Percentiles rank a stretch among this genome's conserved stretches.
These are phyloP conservation scores for Grantiella picta DNA, from an alignment of 2,113 vertebrate species.

Conservation along the genomic window DNA sequence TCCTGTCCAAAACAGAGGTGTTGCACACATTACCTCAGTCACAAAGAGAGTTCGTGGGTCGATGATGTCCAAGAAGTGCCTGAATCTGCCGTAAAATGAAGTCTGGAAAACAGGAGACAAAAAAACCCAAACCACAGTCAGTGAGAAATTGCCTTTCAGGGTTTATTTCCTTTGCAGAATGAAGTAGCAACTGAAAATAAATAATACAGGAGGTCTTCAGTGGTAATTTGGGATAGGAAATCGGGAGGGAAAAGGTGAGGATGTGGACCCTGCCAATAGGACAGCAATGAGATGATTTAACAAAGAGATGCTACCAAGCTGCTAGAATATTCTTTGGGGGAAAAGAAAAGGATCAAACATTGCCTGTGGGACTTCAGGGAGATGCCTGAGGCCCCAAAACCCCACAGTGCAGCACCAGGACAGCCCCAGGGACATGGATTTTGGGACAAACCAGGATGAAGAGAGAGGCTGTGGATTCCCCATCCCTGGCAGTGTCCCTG, in stretches of 20 bases:
- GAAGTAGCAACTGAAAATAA: neutral
- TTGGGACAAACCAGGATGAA: rapidly evolving
- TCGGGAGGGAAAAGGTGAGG: neutral
- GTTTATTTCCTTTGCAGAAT: neutral
- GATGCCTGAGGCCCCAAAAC: neutral
- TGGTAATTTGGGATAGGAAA: neutral
- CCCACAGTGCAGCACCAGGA: neutral
- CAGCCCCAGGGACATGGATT: neutral
- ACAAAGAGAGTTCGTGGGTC: slow-evolving; percentile 90
- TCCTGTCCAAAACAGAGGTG: rapidly evolving
- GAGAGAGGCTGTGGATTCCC: neutral
- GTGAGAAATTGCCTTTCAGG: neutral
- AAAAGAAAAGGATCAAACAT: neutral
- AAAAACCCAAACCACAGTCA: rapidly evolving
- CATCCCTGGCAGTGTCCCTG: neutral
- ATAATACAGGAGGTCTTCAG: rapidly evolving
- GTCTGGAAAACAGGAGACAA: slow-evolving; percentile 64
- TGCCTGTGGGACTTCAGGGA: neutral
- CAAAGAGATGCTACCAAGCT: neutral
- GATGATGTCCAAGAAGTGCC: slow-evolving; percentile 93
- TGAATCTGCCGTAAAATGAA: slow-evolving; percentile 85
- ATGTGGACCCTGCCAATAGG: neutral
- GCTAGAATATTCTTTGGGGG: neutral
- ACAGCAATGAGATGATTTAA: neutral
- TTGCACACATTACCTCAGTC: slow-evolving; percentile 76